These are phyloP conservation scores for Scolopax rusticola DNA, from an alignment of 2,797 vertebrate genomes.

Conservation along the genomic window DNA sequence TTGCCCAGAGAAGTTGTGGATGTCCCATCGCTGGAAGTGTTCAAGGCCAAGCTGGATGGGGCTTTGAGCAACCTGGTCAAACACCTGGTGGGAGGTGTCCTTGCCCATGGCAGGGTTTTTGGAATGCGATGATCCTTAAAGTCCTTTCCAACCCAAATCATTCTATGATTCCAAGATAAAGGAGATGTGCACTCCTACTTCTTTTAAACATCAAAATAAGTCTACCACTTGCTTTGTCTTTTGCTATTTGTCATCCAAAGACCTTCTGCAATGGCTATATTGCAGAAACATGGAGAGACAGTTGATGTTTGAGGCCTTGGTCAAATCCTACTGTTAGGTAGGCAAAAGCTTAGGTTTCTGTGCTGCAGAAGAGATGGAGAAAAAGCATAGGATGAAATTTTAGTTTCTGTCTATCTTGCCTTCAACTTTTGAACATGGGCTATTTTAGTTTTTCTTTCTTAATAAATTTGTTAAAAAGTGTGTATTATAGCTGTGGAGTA, in stretches of 20 bases:
- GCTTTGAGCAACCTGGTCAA: too few species aligned
- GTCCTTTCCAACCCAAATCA: too few species aligned
- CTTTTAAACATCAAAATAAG: background rate
- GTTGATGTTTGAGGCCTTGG: background rate
- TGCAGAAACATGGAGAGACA: background rate
- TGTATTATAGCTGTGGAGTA: background rate
- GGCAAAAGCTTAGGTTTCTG: background rate
- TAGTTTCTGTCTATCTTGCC: background rate
- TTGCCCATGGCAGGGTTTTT: too few species aligned
- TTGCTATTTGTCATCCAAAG: background rate
- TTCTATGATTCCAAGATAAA: background rate
- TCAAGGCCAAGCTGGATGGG: too few species aligned
- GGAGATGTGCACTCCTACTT: background rate
- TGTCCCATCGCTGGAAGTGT: too few species aligned
- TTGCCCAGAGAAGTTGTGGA: too few species aligned
- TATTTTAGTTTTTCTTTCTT: background rate
- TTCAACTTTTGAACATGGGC: background rate
- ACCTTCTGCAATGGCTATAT: background rate
- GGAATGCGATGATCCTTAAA: too few species aligned
- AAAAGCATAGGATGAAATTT: background rate
- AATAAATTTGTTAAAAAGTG: background rate
- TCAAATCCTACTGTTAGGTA: background rate
- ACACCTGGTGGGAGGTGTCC: too few species aligned
- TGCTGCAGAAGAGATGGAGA: background rate
- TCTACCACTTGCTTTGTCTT: background rate